Conservation (phyloP, 2,113 vertebrate species). For the Riparia riparia region DNA sequence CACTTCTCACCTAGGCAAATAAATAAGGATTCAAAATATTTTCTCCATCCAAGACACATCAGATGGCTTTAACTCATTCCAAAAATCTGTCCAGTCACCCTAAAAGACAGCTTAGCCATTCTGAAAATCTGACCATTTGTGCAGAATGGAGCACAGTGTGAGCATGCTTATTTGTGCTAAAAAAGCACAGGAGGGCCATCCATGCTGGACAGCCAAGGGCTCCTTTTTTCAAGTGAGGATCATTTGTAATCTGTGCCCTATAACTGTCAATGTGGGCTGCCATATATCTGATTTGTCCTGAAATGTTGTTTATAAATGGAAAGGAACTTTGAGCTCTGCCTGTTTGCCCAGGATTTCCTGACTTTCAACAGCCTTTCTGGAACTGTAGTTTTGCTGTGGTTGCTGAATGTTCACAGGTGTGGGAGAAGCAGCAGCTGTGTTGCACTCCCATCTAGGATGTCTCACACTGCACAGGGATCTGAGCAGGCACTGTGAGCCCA, state of each 20-base stretch:
- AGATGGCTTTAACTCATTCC: not conserved
- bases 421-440: not conserved
- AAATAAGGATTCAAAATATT: not conserved
- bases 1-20: not conserved
- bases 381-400: not conserved
- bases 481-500: not conserved
- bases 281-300: not conserved
- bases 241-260: not conserved
- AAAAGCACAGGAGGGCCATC: not conserved
- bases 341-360: conserved; percentile 63
- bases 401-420: not conserved
- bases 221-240: not conserved
- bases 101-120: not conserved
- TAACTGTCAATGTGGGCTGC: not conserved
- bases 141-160: not conserved
- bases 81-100: not conserved
- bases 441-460: not conserved
- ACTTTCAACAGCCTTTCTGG: not conserved
- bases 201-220: not conserved
- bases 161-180: not conserved
- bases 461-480: accelerated
- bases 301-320: conserved; percentile 5
- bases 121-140: not conserved
- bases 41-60: not conserved
- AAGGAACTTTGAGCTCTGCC: conserved; percentile 7